These are phyloP conservation scores for Hylomyscus alleni DNA, from an alignment of 2,797 vertebrate species.

Conservation along the genomic window DNA sequence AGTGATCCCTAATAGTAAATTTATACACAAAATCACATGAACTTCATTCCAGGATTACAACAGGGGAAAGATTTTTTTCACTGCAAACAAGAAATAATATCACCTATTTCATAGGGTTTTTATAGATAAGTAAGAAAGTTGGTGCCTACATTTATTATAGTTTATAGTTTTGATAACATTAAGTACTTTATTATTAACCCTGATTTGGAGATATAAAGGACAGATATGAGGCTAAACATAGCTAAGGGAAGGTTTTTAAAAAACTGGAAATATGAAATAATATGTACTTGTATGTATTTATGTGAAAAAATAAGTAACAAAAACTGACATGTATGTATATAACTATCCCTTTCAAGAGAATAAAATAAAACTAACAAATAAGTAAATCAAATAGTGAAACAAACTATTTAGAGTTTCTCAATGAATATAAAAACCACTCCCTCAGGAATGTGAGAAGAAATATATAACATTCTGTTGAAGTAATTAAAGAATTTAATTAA, in stretches of 20 bases:
- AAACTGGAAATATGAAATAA: background rate
- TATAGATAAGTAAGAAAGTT: background rate
- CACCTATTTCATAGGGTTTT: background rate
- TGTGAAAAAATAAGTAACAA: background rate
- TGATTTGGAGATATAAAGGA: background rate
- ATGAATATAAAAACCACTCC: background rate
- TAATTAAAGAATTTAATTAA: too few species aligned
- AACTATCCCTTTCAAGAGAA: background rate
- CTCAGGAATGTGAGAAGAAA: background rate
- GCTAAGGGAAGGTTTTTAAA: background rate
- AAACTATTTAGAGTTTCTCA: background rate
- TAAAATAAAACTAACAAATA: background rate
- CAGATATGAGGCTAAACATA: background rate
- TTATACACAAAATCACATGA: background rate
- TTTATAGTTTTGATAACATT: background rate
- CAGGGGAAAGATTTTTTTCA: background rate
- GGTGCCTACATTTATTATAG: background rate
- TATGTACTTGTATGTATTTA: background rate
- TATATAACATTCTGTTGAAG: background rate
- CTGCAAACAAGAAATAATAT: background rate
- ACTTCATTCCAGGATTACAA: background rate
- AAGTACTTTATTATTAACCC: background rate
- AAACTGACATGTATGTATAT: background rate
- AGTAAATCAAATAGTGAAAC: background rate
- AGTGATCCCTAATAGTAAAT: background rate